Evolutionary conservation across 2,113 vertebrate species (phyloP).

Genomic region (Amphiprion percula): DNA sequence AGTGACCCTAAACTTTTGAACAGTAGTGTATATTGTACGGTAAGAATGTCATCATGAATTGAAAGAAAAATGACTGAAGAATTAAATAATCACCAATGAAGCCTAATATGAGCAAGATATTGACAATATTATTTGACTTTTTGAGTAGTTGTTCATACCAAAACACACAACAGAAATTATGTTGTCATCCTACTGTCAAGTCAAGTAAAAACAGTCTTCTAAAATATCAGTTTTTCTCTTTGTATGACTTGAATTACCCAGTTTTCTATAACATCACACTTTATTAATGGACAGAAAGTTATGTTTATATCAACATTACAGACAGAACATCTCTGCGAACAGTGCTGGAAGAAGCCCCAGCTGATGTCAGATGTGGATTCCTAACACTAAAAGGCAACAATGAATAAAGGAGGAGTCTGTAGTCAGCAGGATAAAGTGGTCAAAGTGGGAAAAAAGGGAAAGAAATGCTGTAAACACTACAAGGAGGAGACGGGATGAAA

Average conservation of each 20-base stretch:
- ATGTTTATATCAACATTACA: no score
- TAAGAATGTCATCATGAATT: background rate
- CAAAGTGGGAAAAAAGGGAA: slow-evolving; percentile 7
- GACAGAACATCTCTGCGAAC: no score
- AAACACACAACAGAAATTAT: slow-evolving; percentile 16
- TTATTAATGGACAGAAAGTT: no score
- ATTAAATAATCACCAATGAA: background rate
- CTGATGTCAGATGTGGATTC: background rate
- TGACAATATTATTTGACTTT: background rate
- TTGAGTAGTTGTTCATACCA: background rate
- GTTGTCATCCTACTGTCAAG: slow-evolving; percentile 18
- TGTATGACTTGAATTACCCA: background rate
- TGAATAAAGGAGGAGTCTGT: background rate
- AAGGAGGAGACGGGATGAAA: slow-evolving; percentile 62
- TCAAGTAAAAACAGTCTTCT: slow-evolving; percentile 22
- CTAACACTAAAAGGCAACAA: background rate
- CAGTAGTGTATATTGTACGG: no score
- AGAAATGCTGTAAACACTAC: slow-evolving; percentile 25
- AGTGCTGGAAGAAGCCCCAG: background rate
- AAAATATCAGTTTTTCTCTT: background rate
- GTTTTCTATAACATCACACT: slow-evolving; percentile 6
- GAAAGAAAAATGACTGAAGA: background rate
- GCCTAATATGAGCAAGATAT: background rate
- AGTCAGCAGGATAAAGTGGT: slow-evolving; percentile 30
- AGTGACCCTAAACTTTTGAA: no score